Percentiles rank a stretch among this genome's conserved stretches.
Conservation (phyloP, 2,888 invertebrate genomes). For the Daptonema setosum region DNA sequence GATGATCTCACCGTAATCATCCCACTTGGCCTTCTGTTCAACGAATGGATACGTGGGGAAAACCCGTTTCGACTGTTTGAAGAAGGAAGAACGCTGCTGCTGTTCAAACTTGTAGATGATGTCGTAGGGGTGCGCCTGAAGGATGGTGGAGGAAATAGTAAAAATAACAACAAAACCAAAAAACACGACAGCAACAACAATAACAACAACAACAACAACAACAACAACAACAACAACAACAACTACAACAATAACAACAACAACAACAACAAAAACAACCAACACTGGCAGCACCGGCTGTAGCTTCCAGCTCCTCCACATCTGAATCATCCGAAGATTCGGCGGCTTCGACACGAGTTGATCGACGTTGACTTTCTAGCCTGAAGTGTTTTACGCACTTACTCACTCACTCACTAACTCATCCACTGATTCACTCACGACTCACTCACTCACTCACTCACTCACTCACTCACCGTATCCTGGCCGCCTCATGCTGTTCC, state of each 20-base stretch:
- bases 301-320: constrained; percentile 22
- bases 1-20: constrained; percentile 89
- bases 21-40: constrained; percentile 51
- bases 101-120: constrained; percentile 10
- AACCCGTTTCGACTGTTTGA: constrained; percentile 64
- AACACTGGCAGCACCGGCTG: constrained; percentile 24
- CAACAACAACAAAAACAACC: too few species aligned
- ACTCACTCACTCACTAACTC: too few species aligned
- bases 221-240: not conserved
- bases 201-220: not conserved
- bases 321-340: constrained; percentile 18
- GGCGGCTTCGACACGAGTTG: constrained; percentile 13
- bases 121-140: constrained; percentile 7
- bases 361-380: constrained; percentile 14
- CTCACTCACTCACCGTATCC: constrained; percentile 3
- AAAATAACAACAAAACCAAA: too few species aligned
- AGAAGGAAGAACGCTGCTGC: constrained; percentile 39
- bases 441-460: too few species aligned
- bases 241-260: too few species aligned
- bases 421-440: too few species aligned
- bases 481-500: constrained; percentile 29
- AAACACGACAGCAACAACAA: not conserved
- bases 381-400: too few species aligned
- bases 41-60: constrained; percentile 88
- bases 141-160: not conserved